Evolutionary conservation across 2,797 vertebrate genomes (phyloP), one percentile per base, ranked within the genome.

Genomic region (Cossypha polioptera): DNA sequence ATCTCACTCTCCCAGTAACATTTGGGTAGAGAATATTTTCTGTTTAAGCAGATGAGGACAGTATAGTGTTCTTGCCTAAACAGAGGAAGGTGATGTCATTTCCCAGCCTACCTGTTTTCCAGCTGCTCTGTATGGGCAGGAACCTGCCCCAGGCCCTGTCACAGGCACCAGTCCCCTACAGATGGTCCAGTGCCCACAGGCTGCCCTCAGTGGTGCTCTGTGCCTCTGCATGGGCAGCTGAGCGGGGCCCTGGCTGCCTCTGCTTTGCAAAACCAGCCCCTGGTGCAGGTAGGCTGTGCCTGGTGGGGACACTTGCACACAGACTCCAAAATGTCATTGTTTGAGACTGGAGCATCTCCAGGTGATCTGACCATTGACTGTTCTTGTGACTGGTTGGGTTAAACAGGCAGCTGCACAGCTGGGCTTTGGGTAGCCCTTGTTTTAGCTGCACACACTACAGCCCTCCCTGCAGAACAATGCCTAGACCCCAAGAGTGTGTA

Each of bases 181-280:
- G 54, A 54, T 35, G 59, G 7, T 16, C 22, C 36, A 58, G 35
- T 72, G 47, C 25, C n/a, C 0, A 0, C 71, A 79, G 62, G 51
- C 13, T 7, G 63, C 16, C 54, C 38, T 72, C 66, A 54, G 0
- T 29, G 11, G 9, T 84, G 58, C 22, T 73, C 8, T 1, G 1
- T 84, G 47, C 25, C 63, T 62, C 58, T 62, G 20, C 35, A 31
- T 4, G 15, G 35, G 20, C 63, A 79, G 51, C 22, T 13, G n/a
- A 65, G 69, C 0, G 1, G 36, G 33, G 11, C 5, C 20, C 0
- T 0, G 22, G 42, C 18, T 50, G 26, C 19, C 58, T 86, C 31
- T 55, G 47, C 51, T 82, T 51, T 54, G 66, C 24, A 68, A 88
- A 75, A 65, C 17, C 31, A 31, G 38, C 42, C 16, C 24, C 13